Percentiles rank a stretch among this genome's conserved stretches.
Conservation (phyloP, 2,888 invertebrate genomes). For the Lasioglossum vierecki region DNA sequence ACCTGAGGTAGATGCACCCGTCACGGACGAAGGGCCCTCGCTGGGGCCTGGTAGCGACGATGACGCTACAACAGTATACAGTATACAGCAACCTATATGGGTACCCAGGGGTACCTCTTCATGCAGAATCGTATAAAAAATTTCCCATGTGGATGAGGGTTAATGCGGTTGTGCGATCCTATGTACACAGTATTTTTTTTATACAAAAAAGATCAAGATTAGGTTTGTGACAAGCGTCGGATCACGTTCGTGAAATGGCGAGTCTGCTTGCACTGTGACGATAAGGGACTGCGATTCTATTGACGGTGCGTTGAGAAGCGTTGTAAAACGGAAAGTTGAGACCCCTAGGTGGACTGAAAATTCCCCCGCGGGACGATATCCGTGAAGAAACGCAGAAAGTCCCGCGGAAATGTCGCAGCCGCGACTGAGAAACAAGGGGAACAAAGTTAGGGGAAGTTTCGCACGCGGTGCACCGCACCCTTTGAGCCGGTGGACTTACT, state of each 20-base stretch:
- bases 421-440: conserved; percentile 33
- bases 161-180: no score
- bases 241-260: background rate
- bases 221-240: background rate
- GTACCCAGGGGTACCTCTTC: no score
- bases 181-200: no score
- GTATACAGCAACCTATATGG: no score
- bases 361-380: conserved; percentile 36
- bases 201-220: background rate
- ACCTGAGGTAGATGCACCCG: no score
- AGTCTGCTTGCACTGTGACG: background rate
- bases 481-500: conserved; percentile 38
- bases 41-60: no score
- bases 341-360: background rate
- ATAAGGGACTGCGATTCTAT: background rate
- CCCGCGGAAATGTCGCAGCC: conserved; percentile 17
- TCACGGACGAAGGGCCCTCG: no score
- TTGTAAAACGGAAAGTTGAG: background rate
- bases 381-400: conserved; percentile 41
- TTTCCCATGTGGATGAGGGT: no score
- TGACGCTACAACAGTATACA: no score
- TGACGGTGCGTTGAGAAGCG: background rate
- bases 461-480: conserved; percentile 17
- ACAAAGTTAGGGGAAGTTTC: conserved; percentile 42
- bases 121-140: no score